Percentiles rank a stretch among this genome's conserved stretches.
These are phyloP conservation scores for Bucorvus abyssinicus DNA, from an alignment of 2,797 vertebrate genomes.

Conservation along the genomic window DNA sequence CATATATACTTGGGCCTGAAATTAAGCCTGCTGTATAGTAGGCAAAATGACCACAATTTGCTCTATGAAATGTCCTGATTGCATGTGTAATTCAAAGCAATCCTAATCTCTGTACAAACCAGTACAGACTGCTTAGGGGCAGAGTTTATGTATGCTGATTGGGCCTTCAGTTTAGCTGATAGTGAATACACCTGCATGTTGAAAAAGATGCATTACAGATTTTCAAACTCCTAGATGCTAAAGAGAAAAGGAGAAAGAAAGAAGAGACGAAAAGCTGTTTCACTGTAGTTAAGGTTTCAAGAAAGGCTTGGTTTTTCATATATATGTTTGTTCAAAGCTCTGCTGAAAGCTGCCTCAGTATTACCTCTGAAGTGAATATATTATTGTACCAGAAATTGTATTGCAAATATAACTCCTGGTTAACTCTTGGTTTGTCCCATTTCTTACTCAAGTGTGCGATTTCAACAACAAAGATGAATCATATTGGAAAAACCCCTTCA, in stretches of 20 bases:
- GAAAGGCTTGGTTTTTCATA: background rate
- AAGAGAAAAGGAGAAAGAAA: background rate
- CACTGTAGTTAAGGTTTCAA: background rate
- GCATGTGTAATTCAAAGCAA: constrained; percentile 77
- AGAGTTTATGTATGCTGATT: constrained; percentile 77
- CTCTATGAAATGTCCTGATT: constrained; percentile 81
- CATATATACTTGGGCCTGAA: constrained; percentile 70
- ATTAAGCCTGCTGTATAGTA: constrained; percentile 73
- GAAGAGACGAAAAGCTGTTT: background rate
- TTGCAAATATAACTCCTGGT: background rate
- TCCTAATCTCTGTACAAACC: constrained; percentile 60
- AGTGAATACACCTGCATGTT: constrained; percentile 52
- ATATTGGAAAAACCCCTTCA: background rate
- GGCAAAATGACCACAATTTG: constrained; percentile 83
- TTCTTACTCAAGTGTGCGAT: background rate
- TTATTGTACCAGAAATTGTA: background rate
- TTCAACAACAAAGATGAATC: background rate
- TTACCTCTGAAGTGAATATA: background rate
- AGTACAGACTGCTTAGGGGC: constrained; percentile 43
- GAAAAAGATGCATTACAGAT: background rate
- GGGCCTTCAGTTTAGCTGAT: constrained; percentile 55
- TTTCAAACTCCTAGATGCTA: constrained; percentile 16
- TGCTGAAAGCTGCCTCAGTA: background rate
- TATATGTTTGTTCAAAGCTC: background rate
- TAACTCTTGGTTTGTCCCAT: background rate